A percentile compares a stretch with the other conserved stretches of the same genome.
Conservation (phyloP, 2,113 vertebrate species). For the Mustela lutreola region DNA sequence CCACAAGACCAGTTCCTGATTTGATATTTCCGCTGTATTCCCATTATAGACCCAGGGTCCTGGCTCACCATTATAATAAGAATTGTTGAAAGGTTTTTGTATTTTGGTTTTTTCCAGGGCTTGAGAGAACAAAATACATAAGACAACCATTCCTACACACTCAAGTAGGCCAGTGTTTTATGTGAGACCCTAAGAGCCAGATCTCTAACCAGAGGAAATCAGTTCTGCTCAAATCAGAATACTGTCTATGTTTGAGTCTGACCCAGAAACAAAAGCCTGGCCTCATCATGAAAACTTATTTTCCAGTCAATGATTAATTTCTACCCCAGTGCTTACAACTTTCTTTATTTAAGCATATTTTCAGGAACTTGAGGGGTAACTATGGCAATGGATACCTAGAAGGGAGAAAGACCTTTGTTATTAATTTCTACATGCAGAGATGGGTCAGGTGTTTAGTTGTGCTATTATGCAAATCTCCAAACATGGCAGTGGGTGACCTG, state of each 20-base stretch:
- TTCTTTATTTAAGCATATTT: conserved; percentile 78
- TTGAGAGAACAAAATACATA: conserved; percentile 6
- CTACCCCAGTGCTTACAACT: conserved; percentile 55
- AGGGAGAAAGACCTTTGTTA: conserved; percentile 70
- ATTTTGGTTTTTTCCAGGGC: not conserved
- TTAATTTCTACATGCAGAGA: conserved; percentile 73
- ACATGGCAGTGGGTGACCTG: conserved; percentile 65
- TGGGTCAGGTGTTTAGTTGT: conserved; percentile 73
- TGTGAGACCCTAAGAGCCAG: conserved; percentile 16
- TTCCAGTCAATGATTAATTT: conserved; percentile 81
- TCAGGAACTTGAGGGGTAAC: conserved; percentile 66
- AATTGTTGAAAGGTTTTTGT: not conserved
- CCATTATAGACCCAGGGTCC: not conserved
- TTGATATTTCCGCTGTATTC: not conserved
- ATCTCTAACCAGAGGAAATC: conserved; percentile 50
- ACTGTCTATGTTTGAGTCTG: conserved; percentile 64
- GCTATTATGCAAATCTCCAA: conserved; percentile 71
- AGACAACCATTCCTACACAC: not conserved
- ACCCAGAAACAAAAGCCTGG: conserved; percentile 79
- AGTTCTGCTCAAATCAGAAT: conserved; percentile 68
- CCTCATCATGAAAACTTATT: conserved; percentile 78
- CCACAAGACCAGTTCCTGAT: not conserved
- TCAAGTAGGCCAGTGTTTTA: conserved; percentile 39
- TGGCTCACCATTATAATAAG: not conserved
- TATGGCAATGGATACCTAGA: conserved; percentile 71